Base-by-base conservation (phyloP, 1,140 invertebrate genomes). In the Drosophila orena region DNA sequence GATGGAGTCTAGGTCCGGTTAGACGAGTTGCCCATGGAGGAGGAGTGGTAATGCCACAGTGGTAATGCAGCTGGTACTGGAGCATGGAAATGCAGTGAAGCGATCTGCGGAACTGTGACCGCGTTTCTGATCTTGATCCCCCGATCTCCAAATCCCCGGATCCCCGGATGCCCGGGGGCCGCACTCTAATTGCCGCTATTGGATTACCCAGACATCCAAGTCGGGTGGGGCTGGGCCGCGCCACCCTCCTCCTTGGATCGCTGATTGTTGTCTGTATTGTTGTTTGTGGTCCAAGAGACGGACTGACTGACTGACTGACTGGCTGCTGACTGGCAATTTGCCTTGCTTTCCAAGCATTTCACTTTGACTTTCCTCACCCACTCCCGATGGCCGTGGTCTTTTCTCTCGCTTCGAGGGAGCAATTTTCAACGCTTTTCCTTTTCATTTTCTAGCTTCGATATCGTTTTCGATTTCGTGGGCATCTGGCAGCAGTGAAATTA, bases 381-480 rank as follows among this genome's bases (percentile, higher is more conserved):
- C 76, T 74, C 76, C 57, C 72, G 40, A 64, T 59, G 49, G 37
- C 57, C 50, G 15, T 61, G 66, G 50, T 58, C 44, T 77, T 47
- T 30, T 30, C 30, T 10, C 30, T 30, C 30, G 54, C 66, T 76
- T 72, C 75, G 79, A 79, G 79, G 61, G 66, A 80, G 64, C 84
- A 89, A 88, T 89, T 89, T 89, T 72, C 64, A 69, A 89, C 84
- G 84, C 84, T 89, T 89, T 89, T 89, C 84, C 84, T 81, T 81
- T 86, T 76, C 69, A 17, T 49, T 24, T 59, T 46, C 47, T 68
- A 64, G 43, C 49, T 42, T 73, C 59, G 49, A 42, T 73, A 65
- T 73, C 69, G 50, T 42, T 55, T 50, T 46, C 49, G 47, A 43
- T 68, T 55, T 64, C 73, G 53, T 71, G 54, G 55, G 22, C 61